Evolutionary conservation across 2,113 vertebrate species (phyloP).

Genomic region (Lycaon pictus): DNA sequence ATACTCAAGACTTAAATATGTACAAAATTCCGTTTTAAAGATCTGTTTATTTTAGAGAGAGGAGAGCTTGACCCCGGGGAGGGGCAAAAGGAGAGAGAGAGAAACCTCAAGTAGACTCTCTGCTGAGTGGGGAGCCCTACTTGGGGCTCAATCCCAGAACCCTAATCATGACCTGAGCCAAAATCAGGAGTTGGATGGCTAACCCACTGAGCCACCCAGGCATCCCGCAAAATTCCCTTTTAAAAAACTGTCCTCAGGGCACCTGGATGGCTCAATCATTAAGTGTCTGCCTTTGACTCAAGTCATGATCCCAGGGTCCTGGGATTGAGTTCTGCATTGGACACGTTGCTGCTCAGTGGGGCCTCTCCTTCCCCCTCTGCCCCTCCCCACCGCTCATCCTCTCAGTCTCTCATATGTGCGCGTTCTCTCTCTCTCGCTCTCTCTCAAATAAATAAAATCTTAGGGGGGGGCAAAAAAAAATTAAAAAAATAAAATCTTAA

Average conservation of each 20-base stretch:
- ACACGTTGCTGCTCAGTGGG: neutral
- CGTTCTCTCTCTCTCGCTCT: fast-evolving
- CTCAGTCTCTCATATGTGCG: neutral
- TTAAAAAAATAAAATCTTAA: neutral
- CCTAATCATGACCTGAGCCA: neutral
- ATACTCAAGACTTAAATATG: neutral
- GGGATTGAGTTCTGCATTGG: neutral
- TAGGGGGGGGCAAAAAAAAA: too few species aligned
- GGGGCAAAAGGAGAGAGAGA: too few species aligned
- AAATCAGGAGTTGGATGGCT: neutral
- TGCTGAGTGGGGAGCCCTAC: neutral
- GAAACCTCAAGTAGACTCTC: neutral
- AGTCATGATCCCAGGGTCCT: neutral
- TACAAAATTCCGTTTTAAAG: neutral
- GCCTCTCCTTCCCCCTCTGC: neutral
- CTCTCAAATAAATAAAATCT: neutral
- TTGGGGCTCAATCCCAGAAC: neutral
- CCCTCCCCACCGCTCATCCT: too few species aligned
- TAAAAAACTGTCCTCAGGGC: neutral
- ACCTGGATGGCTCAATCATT: neutral
- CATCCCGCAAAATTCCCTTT: neutral
- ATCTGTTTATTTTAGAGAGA: neutral
- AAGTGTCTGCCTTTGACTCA: neutral
- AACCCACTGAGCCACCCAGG: neutral
- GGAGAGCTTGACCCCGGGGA: neutral